Conservation (phyloP, 92 coral and sea anemone species). For the Phenganax marumi region DNA sequence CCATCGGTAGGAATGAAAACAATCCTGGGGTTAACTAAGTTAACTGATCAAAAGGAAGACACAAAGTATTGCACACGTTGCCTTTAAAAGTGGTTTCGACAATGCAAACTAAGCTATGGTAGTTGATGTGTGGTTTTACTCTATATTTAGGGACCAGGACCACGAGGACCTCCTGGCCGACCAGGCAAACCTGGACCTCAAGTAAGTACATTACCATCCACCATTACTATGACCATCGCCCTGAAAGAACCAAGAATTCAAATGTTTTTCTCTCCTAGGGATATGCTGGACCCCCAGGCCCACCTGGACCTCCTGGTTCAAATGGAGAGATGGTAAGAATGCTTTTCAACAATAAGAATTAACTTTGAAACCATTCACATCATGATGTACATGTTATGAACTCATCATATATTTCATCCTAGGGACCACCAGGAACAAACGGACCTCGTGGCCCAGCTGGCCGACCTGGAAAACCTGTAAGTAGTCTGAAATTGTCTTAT, state of each 20-base stretch:
- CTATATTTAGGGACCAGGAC: conserved; percentile 54
- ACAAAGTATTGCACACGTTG: too few relatives aligned
- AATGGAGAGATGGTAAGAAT: conserved; percentile 37
- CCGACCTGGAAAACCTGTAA: conserved; percentile 71
- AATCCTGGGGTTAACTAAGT: too few relatives aligned
- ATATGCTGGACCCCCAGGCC: conserved; percentile 58
- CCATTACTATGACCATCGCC: background rate
- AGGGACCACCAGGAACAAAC: conserved; percentile 75
- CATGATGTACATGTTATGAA: background rate
- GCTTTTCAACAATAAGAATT: background rate
- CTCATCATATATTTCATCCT: conserved; percentile 17
- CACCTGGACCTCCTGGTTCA: conserved; percentile 63
- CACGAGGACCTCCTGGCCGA: conserved; percentile 79
- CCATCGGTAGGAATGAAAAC: conserved; percentile 17
- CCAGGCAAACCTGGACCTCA: conserved; percentile 79
- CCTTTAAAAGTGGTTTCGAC: too few relatives aligned
- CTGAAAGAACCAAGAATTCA: background rate
- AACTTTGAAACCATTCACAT: background rate
- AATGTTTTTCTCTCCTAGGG: conserved; percentile 7
- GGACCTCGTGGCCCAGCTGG: conserved; percentile 77
- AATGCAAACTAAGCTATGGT: too few relatives aligned
- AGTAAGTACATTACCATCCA: conserved; percentile 48
- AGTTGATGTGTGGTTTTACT: background rate
- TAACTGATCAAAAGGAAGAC: too few relatives aligned
- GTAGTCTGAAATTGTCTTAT: conserved; percentile 11